phyloP scores from a whole-genome alignment of 2,888 invertebrate species.

The Calliscelio sp. region DNA sequence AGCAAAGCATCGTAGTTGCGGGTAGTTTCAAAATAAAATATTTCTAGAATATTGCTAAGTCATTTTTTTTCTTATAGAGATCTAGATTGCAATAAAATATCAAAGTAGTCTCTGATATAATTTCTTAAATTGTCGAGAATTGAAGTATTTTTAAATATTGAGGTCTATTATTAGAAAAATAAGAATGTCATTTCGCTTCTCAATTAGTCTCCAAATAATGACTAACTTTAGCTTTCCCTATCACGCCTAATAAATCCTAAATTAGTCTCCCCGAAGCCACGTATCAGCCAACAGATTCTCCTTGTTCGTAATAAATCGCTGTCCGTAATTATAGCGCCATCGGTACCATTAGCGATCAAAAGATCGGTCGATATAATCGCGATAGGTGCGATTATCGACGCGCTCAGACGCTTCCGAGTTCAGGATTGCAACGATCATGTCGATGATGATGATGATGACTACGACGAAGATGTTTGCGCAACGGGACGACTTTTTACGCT shows the following conservation, averaged over 20 bases:
- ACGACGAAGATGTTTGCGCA: constrained; percentile 20
- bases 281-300: constrained; percentile 21
- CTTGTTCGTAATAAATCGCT: constrained; percentile 80
- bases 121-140: too few relatives aligned
- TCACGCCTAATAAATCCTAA: constrained; percentile 27
- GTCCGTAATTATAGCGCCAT: constrained; percentile 78
- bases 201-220: constrained; percentile 1
- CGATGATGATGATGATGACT: constrained; percentile 55
- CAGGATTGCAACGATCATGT: constrained; percentile 40
- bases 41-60: too few relatives aligned
- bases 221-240: constrained; percentile 17
- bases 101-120: too few relatives aligned
- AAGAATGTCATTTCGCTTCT: too few relatives aligned
- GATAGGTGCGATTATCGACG: constrained; percentile 78
- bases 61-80: too few relatives aligned
- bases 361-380: constrained; percentile 82
- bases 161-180: too few relatives aligned
- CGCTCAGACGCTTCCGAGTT: constrained; percentile 62
- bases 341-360: constrained; percentile 81
- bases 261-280: constrained; percentile 1
- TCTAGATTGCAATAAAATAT: too few relatives aligned
- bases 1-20: too few relatives aligned
- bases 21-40: too few relatives aligned
- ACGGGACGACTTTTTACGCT: constrained; percentile 42
- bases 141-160: too few relatives aligned